phyloP scores from a whole-genome alignment of 2,888 invertebrate genomes.

The Pollenia griseotomentosa region DNA sequence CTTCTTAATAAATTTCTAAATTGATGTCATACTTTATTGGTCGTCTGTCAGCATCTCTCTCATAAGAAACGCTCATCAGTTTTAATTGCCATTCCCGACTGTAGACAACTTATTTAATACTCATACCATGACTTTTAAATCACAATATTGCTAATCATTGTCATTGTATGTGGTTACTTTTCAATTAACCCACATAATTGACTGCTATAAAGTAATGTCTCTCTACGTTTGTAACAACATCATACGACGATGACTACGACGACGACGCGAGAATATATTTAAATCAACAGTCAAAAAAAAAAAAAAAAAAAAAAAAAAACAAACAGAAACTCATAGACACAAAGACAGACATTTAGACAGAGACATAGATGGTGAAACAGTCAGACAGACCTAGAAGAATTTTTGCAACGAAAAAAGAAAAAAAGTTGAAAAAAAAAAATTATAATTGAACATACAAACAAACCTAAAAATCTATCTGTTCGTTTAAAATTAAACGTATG shows the following conservation, averaged over 20 bases:
- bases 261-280: constrained; percentile 60
- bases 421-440: constrained; percentile 8
- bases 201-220: constrained; percentile 50
- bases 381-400: constrained; percentile 13
- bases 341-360: constrained; percentile 20
- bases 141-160: neutral
- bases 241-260: constrained; percentile 1
- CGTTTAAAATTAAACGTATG: constrained; percentile 49
- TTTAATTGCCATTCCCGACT: too few relatives aligned
- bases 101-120: neutral
- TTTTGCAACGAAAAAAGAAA: constrained; percentile 10
- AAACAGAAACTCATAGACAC: constrained; percentile 52
- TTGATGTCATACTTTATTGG: too few relatives aligned
- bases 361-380: constrained; percentile 32
- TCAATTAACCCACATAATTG: constrained; percentile 61
- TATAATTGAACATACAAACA: constrained; percentile 23
- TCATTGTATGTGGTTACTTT: constrained; percentile 31
- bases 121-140: neutral
- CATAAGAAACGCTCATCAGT: too few relatives aligned
- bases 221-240: constrained; percentile 39
- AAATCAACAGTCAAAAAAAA: constrained; percentile 51
- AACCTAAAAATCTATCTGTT: constrained; percentile 46
- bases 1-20: too few relatives aligned
- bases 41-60: too few relatives aligned
- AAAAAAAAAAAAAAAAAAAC: constrained; percentile 41